Conservation (phyloP, 2,888 invertebrate genomes). For the Trypoxylon attenuatum region DNA sequence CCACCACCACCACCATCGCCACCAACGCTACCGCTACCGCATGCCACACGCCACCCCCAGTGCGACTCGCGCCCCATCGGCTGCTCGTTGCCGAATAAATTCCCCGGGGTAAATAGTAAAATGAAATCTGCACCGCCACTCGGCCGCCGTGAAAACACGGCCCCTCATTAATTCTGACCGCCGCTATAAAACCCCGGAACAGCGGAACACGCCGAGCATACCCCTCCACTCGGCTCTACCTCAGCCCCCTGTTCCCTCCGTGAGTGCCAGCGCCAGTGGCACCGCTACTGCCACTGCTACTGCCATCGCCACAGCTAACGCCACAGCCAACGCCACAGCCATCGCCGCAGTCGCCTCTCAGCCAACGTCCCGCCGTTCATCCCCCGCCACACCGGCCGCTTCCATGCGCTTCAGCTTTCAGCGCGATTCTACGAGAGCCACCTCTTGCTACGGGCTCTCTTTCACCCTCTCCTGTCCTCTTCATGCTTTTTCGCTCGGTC, state of each 20-base stretch:
- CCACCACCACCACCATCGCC: background rate
- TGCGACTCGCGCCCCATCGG: conserved; percentile 2
- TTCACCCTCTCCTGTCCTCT: background rate
- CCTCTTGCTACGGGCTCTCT: conserved; percentile 1
- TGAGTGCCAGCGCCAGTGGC: background rate
- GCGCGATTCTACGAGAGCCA: no score
- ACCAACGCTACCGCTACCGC: background rate
- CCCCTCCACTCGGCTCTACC: conserved; percentile 29
- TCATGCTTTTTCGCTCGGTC: background rate
- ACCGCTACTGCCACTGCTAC: background rate
- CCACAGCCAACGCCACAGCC: background rate
- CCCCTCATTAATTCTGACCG: conserved; percentile 65
- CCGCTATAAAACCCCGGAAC: conserved; percentile 61
- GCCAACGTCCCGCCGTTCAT: background rate
- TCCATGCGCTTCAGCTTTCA: no score
- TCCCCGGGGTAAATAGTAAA: conserved; percentile 63
- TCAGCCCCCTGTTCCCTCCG: conserved; percentile 32
- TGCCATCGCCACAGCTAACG: background rate
- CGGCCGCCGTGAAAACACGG: conserved; percentile 64
- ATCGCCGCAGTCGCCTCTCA: background rate
- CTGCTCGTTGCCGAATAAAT: conserved; percentile 59
- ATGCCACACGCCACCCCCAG: background rate
- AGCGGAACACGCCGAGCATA: conserved; percentile 54
- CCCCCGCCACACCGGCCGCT: no score
- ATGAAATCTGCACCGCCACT: conserved; percentile 64